A percentile compares a stretch with the other conserved stretches of the same genome.
These are phyloP conservation scores for Scaeva pyrastri DNA, from an alignment of 2,888 invertebrate species.

Conservation along the genomic window DNA sequence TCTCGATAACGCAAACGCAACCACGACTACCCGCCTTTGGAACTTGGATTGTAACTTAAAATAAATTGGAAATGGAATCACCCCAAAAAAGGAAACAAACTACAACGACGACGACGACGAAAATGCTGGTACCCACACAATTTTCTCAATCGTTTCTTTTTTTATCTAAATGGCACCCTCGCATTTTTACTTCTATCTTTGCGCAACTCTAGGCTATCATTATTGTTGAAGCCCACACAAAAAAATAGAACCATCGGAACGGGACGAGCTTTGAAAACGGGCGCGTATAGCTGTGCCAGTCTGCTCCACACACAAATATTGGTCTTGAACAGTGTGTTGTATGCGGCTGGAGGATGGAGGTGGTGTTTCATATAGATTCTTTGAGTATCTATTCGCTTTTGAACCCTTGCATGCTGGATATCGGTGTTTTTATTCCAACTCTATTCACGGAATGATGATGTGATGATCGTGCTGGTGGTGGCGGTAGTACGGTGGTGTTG, in stretches of 20 bases:
- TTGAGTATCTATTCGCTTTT: conserved; percentile 33
- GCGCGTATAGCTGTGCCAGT: conserved; percentile 35
- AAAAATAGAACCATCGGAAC: conserved; percentile 44
- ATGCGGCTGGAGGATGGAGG: not conserved
- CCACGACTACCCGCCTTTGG: conserved; percentile 44
- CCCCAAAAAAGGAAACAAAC: conserved; percentile 69
- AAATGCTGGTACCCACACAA: conserved; percentile 75
- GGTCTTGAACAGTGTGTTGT: conserved; percentile 34
- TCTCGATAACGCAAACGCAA: conserved; percentile 10
- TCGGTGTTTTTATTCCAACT: conserved; percentile 45
- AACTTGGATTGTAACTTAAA: conserved; percentile 47
- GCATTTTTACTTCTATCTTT: conserved; percentile 48
- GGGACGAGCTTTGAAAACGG: conserved; percentile 74
- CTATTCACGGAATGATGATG: conserved; percentile 33
- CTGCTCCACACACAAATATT: conserved; percentile 50
- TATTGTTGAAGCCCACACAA: conserved; percentile 63
- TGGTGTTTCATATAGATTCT: conserved; percentile 29
- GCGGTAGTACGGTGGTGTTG: conserved; percentile 50
- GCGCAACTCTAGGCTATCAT: conserved; percentile 53
- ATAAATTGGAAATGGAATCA: conserved; percentile 61
- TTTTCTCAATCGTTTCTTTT: conserved; percentile 53
- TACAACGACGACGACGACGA: conserved; percentile 10
- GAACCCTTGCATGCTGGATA: conserved; percentile 48
- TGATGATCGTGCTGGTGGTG: conserved; percentile 15
- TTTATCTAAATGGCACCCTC: conserved; percentile 64